A percentile compares a stretch with the other conserved stretches of the same genome.
Evolutionary conservation across 2,888 invertebrate genomes (phyloP).

Genomic region (Digitonthophagus gazella): DNA sequence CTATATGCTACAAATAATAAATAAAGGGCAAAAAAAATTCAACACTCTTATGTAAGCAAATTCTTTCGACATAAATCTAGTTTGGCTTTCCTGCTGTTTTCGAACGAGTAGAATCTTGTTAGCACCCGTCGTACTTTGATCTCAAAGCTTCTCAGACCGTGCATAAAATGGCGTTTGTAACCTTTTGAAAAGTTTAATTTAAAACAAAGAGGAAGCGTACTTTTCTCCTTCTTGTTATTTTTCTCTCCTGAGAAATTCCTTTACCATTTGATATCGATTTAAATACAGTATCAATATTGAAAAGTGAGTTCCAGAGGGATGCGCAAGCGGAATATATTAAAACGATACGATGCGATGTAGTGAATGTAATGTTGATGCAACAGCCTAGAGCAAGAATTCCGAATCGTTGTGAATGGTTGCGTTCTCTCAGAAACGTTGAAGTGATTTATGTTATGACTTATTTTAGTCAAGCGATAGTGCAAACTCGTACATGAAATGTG

Average conservation of each 20-base stretch:
- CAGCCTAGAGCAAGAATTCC: background rate
- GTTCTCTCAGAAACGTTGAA: too few species aligned
- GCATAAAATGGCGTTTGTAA: background rate
- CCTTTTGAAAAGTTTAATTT: background rate
- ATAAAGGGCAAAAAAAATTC: background rate
- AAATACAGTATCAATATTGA: background rate
- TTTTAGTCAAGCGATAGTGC: too few species aligned
- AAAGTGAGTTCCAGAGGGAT: background rate
- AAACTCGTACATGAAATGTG: too few species aligned
- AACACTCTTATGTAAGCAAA: background rate
- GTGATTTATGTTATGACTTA: too few species aligned
- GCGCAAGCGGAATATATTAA: background rate
- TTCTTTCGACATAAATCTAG: background rate
- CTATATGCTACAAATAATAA: background rate
- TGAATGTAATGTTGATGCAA: background rate
- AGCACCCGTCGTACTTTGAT: background rate
- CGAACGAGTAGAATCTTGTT: background rate
- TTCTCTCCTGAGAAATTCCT: background rate
- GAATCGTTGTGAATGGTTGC: too few species aligned
- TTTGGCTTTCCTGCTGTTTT: background rate
- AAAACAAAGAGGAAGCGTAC: background rate
- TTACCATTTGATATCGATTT: background rate
- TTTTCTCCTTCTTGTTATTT: too few species aligned
- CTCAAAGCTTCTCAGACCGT: background rate
- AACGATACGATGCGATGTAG: background rate